Percentiles rank a stretch among this genome's conserved stretches.
These are phyloP conservation scores for Thalassophryne amazonica DNA, from an alignment of 2,797 vertebrate genomes.

Conservation along the genomic window DNA sequence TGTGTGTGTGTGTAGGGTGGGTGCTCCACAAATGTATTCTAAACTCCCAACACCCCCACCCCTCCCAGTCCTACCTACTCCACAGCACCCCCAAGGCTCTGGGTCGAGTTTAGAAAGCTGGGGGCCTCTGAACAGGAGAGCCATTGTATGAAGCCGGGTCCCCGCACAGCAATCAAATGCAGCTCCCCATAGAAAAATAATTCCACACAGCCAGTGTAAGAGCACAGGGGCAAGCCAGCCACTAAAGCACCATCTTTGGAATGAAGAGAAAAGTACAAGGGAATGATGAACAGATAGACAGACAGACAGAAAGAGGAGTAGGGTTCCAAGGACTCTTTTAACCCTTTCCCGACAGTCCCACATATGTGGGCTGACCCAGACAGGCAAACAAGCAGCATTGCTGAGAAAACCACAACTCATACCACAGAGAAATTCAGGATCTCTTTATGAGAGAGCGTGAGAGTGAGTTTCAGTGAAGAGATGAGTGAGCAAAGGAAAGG, in stretches of 20 bases:
- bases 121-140: constrained; percentile 80
- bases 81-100: constrained; percentile 67
- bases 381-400: constrained; percentile 71
- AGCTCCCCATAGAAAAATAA: constrained; percentile 80
- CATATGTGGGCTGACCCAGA: constrained; percentile 76
- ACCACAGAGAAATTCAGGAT: constrained; percentile 66
- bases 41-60: constrained; percentile 65
- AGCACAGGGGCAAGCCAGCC: constrained; percentile 38
- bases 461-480: constrained; percentile 17
- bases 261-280: constrained; percentile 41
- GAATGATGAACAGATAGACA: constrained; percentile 50
- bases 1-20: too few relatives aligned
- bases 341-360: constrained; percentile 72
- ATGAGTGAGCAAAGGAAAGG: background rate
- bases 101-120: constrained; percentile 70
- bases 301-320: constrained; percentile 7
- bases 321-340: constrained; percentile 50
- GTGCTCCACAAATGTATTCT: constrained; percentile 69
- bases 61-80: constrained; percentile 56
- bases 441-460: constrained; percentile 40
- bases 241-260: constrained; percentile 53
- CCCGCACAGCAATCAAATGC: constrained; percentile 81
- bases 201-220: constrained; percentile 67
- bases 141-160: constrained; percentile 79
- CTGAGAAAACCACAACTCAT: constrained; percentile 76